Conservation (phyloP, 2,888 invertebrate genomes). For the Trachelus stipa region DNA sequence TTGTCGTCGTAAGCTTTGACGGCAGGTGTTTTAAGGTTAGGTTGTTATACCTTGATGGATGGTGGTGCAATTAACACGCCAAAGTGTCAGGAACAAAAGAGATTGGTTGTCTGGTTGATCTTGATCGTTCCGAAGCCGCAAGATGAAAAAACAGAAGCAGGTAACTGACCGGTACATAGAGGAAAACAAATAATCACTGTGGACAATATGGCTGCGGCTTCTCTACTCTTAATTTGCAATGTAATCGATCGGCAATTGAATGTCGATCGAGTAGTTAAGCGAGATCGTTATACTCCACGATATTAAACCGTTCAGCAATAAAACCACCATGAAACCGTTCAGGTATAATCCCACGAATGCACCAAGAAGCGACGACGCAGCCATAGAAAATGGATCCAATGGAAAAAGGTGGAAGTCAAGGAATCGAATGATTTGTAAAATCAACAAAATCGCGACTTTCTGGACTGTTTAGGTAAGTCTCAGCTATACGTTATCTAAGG, state of each 20-base stretch:
- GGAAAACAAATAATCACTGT: neutral
- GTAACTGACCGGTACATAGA: neutral
- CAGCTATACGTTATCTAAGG: neutral
- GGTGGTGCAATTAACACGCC: conserved; percentile 4
- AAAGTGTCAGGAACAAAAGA: conserved; percentile 2
- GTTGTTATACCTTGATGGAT: neutral
- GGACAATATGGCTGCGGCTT: neutral
- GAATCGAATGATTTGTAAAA: neutral
- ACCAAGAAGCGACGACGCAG: neutral
- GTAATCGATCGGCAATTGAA: neutral
- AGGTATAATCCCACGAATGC: conserved; percentile 50
- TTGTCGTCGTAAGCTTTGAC: neutral
- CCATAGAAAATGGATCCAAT: neutral
- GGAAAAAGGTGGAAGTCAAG: neutral
- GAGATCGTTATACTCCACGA: neutral
- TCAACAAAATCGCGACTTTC: neutral
- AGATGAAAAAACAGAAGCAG: neutral
- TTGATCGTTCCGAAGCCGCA: neutral
- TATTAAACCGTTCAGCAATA: conserved; percentile 50
- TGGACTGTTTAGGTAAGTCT: neutral
- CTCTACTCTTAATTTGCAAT: neutral
- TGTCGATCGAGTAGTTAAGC: conserved; percentile 1
- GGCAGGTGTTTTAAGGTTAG: neutral
- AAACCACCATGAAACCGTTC: conserved; percentile 57
- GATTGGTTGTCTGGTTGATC: neutral